phyloP scores from a whole-genome alignment of 2,113 vertebrate genomes.

The Xyrauchen texanus region DNA sequence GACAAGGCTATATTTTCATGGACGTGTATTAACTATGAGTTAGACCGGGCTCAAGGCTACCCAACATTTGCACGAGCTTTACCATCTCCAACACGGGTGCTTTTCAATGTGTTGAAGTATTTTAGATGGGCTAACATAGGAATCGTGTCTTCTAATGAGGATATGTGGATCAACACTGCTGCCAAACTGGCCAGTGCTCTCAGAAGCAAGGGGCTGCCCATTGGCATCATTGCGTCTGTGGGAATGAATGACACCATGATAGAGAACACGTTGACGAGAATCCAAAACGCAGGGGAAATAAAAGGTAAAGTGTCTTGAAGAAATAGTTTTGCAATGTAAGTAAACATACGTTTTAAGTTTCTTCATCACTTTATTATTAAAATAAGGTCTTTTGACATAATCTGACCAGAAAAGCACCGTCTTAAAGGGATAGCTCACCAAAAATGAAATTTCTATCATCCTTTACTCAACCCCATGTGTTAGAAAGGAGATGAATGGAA shows the following conservation, averaged over 20 bases:
- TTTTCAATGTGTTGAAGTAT: constrained; percentile 82
- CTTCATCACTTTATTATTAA: too few relatives aligned
- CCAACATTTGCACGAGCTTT: constrained; percentile 78
- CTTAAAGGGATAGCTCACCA: too few relatives aligned
- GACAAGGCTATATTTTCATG: constrained; percentile 87
- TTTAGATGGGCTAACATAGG: constrained; percentile 86
- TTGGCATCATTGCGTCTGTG: constrained; percentile 74
- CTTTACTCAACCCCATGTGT: too few relatives aligned
- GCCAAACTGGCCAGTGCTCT: constrained; percentile 75
- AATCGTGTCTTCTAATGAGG: constrained; percentile 84
- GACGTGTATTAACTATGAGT: constrained; percentile 81
- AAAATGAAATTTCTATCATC: too few relatives aligned
- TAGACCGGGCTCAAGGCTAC: constrained; percentile 72
- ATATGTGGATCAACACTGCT: constrained; percentile 85
- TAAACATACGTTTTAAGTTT: too few relatives aligned
- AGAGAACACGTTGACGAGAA: constrained; percentile 71
- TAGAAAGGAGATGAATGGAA: too few relatives aligned
- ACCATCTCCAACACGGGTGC: constrained; percentile 74
- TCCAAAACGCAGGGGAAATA: constrained; percentile 74
- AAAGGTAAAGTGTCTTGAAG: constrained; percentile 73
- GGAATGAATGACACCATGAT: constrained; percentile 76
- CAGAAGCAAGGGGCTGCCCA: constrained; percentile 76
- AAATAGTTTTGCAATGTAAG: background rate
- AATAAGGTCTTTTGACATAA: too few relatives aligned
- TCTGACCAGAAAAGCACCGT: too few relatives aligned